A percentile compares a stretch with the other conserved stretches of the same genome.
phyloP scores from a whole-genome alignment of 2,797 vertebrate genomes.

The Microhierax caerulescens region DNA sequence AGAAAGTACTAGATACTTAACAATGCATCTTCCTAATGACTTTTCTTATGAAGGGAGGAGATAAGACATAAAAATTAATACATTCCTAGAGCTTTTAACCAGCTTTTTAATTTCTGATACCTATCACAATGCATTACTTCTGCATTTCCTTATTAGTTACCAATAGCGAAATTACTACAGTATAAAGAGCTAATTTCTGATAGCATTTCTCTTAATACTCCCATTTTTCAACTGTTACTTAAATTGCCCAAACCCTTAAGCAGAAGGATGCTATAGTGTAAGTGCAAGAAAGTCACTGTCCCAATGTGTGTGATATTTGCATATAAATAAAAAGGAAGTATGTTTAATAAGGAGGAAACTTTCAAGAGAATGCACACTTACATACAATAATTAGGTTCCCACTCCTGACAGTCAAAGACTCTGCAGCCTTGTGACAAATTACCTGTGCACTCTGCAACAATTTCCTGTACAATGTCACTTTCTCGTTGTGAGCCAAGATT shows the following conservation, averaged over 20 bases:
- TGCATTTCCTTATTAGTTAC: not conserved
- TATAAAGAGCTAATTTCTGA: not conserved
- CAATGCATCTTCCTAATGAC: not conserved
- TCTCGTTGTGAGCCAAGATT: conserved; percentile 76
- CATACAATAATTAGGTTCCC: not conserved
- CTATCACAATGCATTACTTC: not conserved
- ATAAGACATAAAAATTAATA: not conserved
- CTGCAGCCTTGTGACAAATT: not conserved
- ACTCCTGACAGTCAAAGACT: not conserved
- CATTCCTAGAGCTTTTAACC: not conserved
- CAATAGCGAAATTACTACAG: not conserved
- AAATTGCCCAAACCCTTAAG: not conserved
- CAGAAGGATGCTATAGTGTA: not conserved
- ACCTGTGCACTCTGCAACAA: conserved; percentile 77
- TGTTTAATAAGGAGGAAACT: not conserved
- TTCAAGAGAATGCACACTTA: not conserved
- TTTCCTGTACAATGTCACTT: conserved; percentile 72
- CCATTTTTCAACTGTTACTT: not conserved
- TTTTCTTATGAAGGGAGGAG: not conserved
- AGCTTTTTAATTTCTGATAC: not conserved
- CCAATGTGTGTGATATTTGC: not conserved
- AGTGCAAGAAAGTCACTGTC: not conserved
- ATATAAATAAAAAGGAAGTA: not conserved
- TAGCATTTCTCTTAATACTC: not conserved
- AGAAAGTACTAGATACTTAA: not conserved